Base-by-base conservation (phyloP, 2,113 vertebrate species). In the Anhinga anhinga region DNA sequence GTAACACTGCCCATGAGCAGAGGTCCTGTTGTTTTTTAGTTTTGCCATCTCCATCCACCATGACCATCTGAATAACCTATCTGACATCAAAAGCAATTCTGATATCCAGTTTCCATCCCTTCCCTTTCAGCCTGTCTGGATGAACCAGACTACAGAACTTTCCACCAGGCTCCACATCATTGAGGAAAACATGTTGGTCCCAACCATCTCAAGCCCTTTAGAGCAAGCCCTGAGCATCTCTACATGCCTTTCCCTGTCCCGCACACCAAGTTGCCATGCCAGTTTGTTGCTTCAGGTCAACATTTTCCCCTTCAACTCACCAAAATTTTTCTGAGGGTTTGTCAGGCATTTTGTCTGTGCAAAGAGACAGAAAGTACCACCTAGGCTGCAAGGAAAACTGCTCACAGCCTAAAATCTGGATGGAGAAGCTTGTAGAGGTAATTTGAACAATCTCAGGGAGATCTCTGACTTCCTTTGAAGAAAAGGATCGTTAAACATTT, bases 151-250 rank as follows among this genome's bases (percentile, higher is more conserved):
- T 61, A 56, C 42, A 84, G 36, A 79, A 17, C 13, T 45, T 26
- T 71, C n/a, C 21, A 77, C 15, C 13, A 52, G 19, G 13, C 9
- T 53, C 25, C 40, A 32, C 3, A 2, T 8, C 42, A 67, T 0
- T 4, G 21, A 49, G 32, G 52, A 78, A 65, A 73, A 27, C 2
- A 0, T 7, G 7, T 27, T 42, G 19, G 32, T 27, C 19, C 21
- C 42, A 74, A 12, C 13, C 8, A 20, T 5, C 10, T 1, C 7
- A 18, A 80, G 65, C 27, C 26, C 49, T 78, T 63, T 71, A 76
- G 47, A 72, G 14, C 58, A 85, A 84, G 12, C 45, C 66, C 36
- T 49, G 13, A 47, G n/a, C 45, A 44, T 22, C 49, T 67, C 44
- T 16, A 4, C 11, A 2, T 17, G 19, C 12, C 40, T 78, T 45